These are phyloP conservation scores for Patella pellucida DNA, from an alignment of 2,888 invertebrate genomes.

Conservation along the genomic window DNA sequence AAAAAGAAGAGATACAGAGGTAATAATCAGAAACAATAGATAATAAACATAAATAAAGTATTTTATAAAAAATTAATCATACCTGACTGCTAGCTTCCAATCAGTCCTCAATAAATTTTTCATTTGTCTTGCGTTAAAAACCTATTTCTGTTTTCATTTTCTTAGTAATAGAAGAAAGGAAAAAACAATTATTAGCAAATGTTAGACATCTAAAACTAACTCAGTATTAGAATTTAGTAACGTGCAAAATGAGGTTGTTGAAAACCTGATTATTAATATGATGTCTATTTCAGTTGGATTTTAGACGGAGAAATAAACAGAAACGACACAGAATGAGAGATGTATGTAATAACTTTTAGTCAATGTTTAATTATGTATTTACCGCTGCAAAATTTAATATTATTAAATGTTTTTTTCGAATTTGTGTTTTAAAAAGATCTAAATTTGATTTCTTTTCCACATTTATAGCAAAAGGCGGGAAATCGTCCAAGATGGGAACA, in stretches of 20 bases:
- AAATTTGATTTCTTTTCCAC: constrained; percentile 9
- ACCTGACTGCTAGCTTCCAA: no score
- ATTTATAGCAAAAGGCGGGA: constrained; percentile 37
- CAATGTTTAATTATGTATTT: background rate
- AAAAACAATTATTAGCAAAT: no score
- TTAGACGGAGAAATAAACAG: constrained; percentile 76
- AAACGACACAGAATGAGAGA: constrained; percentile 75
- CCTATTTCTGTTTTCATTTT: no score
- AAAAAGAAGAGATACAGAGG: constrained; percentile 87
- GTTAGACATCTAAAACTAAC: no score
- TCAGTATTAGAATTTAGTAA: no score
- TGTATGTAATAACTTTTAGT: constrained; percentile 55
- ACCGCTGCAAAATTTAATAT: background rate
- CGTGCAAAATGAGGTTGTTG: no score
- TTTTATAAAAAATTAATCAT: no score
- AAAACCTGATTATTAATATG: no score
- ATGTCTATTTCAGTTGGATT: constrained; percentile 74
- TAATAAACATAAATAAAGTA: no score
- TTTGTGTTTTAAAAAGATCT: background rate
- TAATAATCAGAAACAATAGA: constrained; percentile 34
- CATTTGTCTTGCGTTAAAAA: no score
- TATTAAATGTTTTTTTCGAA: background rate
- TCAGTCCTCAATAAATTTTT: no score
- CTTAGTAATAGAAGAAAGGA: no score
- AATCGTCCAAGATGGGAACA: constrained; percentile 79